phyloP scores from a whole-genome alignment of 2,888 invertebrate species.

The Nesidiocoris tenuis region DNA sequence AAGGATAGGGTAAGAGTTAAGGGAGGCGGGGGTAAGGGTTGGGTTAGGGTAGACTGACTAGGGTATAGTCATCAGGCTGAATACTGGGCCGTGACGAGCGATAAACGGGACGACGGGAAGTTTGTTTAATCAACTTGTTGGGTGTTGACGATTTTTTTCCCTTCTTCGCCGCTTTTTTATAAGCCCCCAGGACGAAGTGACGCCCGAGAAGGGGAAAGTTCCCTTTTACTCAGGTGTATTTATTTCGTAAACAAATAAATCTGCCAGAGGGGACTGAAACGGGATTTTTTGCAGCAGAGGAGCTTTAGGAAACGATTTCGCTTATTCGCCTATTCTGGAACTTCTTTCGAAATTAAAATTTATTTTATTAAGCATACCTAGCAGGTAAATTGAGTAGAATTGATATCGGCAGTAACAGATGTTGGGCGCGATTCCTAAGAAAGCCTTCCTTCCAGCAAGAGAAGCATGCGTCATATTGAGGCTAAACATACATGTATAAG shows the following conservation, averaged over 20 bases:
- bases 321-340: too few species aligned
- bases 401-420: too few species aligned
- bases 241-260: slow-evolving; percentile 16
- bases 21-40: neutral
- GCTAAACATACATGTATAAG: too few species aligned
- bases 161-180: slow-evolving; percentile 4
- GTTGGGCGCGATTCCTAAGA: too few species aligned
- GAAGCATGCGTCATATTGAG: too few species aligned
- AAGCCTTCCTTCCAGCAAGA: too few species aligned
- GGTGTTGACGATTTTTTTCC: slow-evolving; percentile 17
- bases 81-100: neutral
- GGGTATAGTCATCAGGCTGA: neutral
- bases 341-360: too few species aligned
- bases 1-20: neutral
- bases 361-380: too few species aligned
- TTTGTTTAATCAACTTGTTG: slow-evolving; percentile 37
- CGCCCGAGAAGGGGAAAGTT: neutral
- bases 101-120: slow-evolving; percentile 4
- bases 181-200: slow-evolving; percentile 1
- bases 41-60: too few species aligned
- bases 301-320: too few species aligned
- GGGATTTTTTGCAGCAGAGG: slow-evolving; percentile 2
- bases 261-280: neutral
- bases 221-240: neutral
- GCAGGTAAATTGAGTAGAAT: too few species aligned